Conservation (phyloP, 2,113 vertebrate species). For the Cyprinodon variegatus region DNA sequence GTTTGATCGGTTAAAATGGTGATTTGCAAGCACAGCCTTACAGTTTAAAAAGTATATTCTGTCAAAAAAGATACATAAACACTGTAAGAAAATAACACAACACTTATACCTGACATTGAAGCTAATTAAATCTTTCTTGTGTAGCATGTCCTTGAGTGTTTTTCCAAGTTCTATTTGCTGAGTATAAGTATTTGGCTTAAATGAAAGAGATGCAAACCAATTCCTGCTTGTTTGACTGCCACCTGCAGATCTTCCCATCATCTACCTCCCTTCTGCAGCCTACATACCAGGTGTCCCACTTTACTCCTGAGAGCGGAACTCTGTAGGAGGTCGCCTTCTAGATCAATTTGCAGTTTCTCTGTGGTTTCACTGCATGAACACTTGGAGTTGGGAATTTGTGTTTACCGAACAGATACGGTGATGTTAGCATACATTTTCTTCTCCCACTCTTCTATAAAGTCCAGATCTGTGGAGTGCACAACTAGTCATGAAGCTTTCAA, state of each 20-base stretch:
- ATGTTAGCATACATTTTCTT: not conserved
- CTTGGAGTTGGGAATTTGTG: slow-evolving; percentile 41
- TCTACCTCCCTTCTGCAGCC: slow-evolving; percentile 9
- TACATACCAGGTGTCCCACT: slow-evolving; percentile 11
- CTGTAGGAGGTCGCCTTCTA: slow-evolving; percentile 23
- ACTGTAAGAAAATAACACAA: not conserved
- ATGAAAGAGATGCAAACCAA: slow-evolving; percentile 45
- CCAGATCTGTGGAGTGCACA: not conserved
- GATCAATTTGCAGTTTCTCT: slow-evolving; percentile 23
- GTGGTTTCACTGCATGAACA: slow-evolving; percentile 28
- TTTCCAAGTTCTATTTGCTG: not conserved
- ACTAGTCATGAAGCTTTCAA: not conserved
- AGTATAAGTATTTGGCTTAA: not conserved
- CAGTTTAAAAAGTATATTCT: not conserved
- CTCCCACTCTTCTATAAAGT: too few relatives aligned
- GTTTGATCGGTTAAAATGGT: not conserved
- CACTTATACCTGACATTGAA: not conserved
- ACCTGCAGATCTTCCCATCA: slow-evolving; percentile 15
- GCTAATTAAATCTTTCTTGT: not conserved
- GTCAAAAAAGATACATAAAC: not conserved
- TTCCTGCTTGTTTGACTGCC: slow-evolving; percentile 25
- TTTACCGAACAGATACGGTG: slow-evolving; percentile 29
- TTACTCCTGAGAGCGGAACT: slow-evolving; percentile 16
- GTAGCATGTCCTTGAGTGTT: not conserved
- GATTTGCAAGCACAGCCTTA: not conserved